Evolutionary conservation across 2,113 vertebrate species (phyloP).

Genomic region (Misgurnus mizolepis): DNA sequence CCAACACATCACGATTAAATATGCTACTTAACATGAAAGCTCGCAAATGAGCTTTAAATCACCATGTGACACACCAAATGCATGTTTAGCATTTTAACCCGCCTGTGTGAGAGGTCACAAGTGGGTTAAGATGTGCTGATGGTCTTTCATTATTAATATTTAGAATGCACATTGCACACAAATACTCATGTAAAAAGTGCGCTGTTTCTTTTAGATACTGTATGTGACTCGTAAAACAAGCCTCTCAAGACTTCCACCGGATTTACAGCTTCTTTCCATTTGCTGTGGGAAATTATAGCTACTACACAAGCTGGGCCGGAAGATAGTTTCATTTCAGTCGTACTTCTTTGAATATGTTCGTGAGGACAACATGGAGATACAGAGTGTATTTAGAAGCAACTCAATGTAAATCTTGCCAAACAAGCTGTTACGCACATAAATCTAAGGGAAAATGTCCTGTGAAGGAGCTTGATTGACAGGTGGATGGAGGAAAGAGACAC

Average conservation of each 20-base stretch:
- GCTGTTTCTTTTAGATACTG: background rate
- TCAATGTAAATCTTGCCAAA: slow-evolving; percentile 37
- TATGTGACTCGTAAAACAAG: background rate
- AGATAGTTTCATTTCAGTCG: background rate
- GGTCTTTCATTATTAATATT: slow-evolving; percentile 7
- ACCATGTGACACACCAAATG: background rate
- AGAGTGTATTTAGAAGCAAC: slow-evolving; percentile 20
- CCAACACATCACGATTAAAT: too few species aligned
- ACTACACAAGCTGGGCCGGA: background rate
- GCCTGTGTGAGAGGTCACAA: background rate
- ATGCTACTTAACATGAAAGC: background rate
- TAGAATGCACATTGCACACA: background rate
- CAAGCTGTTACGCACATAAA: slow-evolving; percentile 19
- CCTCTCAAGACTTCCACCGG: background rate
- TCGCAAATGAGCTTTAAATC: background rate
- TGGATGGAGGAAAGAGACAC: slow-evolving; percentile 7
- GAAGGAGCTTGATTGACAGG: slow-evolving; percentile 11
- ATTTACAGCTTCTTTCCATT: slow-evolving; percentile 20
- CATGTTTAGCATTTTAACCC: background rate
- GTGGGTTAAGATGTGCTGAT: background rate
- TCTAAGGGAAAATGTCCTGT: slow-evolving; percentile 12
- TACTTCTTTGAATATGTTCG: background rate
- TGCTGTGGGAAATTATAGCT: background rate
- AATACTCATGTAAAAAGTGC: background rate
- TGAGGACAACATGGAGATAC: background rate